These are phyloP conservation scores for Bungarus multicinctus DNA, from an alignment of 2,113 vertebrate species.

Conservation along the genomic window DNA sequence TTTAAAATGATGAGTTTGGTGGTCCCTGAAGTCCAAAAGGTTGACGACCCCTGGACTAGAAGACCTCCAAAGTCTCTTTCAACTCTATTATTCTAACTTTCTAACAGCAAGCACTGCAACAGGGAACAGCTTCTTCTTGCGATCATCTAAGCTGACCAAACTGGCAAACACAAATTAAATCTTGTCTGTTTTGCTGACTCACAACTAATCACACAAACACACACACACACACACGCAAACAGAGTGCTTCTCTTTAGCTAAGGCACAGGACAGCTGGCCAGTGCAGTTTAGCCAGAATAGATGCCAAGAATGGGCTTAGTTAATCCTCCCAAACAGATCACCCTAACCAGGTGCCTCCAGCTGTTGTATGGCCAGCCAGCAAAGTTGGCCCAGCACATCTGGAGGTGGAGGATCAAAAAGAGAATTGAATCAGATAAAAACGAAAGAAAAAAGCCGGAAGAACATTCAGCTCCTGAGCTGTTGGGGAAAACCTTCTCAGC, in stretches of 20 bases:
- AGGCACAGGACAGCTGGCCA: not conserved
- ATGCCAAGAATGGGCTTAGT: too few species aligned
- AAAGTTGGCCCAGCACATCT: not conserved
- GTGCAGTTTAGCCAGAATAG: not conserved
- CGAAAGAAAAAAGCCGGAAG: not conserved
- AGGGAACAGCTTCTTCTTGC: too few species aligned
- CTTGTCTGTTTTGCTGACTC: not conserved
- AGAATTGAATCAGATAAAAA: not conserved
- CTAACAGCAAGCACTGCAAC: not conserved
- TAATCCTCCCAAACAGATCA: not conserved
- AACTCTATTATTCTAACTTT: too few species aligned
- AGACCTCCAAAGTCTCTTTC: too few species aligned
- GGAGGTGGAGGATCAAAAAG: not conserved
- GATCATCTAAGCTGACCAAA: not conserved
- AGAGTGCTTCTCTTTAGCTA: not conserved
- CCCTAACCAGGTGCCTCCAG: not conserved
- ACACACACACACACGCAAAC: too few species aligned
- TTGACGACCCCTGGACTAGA: too few species aligned
- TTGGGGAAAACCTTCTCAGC: not conserved
- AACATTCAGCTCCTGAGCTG: not conserved
- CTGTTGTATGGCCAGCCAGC: not conserved
- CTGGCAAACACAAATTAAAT: not conserved
- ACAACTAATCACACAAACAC: too few species aligned
- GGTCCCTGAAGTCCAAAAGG: too few species aligned
- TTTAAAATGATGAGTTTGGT: too few species aligned